These are phyloP conservation scores for Hydraecia micacea DNA, from an alignment of 2,888 invertebrate genomes.

Conservation along the genomic window DNA sequence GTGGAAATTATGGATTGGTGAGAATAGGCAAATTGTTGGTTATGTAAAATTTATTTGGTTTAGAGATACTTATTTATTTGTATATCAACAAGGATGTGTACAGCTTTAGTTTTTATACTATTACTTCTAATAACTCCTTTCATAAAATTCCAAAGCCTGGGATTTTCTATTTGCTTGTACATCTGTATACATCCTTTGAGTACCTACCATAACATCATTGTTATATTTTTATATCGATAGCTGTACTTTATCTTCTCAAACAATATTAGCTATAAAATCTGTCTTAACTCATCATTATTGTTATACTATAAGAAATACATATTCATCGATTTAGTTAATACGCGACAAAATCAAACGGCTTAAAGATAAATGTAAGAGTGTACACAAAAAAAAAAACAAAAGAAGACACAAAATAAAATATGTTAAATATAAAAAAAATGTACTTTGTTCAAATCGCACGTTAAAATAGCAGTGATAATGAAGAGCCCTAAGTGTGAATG, in stretches of 20 bases:
- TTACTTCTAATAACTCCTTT: slow-evolving; percentile 10
- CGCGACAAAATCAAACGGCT: slow-evolving; percentile 68
- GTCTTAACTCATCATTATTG: slow-evolving; percentile 70
- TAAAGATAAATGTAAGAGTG: slow-evolving; percentile 33
- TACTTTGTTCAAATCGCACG: neutral
- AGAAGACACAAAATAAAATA: slow-evolving; percentile 1
- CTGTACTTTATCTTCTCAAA: slow-evolving; percentile 66
- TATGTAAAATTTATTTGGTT: slow-evolving; percentile 14
- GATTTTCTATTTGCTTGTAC: slow-evolving; percentile 11
- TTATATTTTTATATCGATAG: slow-evolving; percentile 68
- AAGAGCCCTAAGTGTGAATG: slow-evolving; percentile 30
- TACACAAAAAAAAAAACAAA: neutral
- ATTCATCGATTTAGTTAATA: slow-evolving; percentile 65
- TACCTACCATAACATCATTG: slow-evolving; percentile 43
- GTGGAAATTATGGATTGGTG: slow-evolving; percentile 15
- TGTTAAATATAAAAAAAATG: neutral
- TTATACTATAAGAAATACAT: slow-evolving; percentile 70
- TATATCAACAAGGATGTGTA: slow-evolving; percentile 32
- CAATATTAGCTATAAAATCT: slow-evolving; percentile 70
- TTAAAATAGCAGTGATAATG: slow-evolving; percentile 36
- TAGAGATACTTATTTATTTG: slow-evolving; percentile 7
- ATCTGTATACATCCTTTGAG: slow-evolving; percentile 39
- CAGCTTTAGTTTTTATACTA: slow-evolving; percentile 18
- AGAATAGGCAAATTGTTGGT: slow-evolving; percentile 32
- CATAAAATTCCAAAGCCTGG: slow-evolving; percentile 22